These are phyloP conservation scores for Proterorhinus semilunaris DNA, from an alignment of 2,113 vertebrate genomes.

Conservation along the genomic window DNA sequence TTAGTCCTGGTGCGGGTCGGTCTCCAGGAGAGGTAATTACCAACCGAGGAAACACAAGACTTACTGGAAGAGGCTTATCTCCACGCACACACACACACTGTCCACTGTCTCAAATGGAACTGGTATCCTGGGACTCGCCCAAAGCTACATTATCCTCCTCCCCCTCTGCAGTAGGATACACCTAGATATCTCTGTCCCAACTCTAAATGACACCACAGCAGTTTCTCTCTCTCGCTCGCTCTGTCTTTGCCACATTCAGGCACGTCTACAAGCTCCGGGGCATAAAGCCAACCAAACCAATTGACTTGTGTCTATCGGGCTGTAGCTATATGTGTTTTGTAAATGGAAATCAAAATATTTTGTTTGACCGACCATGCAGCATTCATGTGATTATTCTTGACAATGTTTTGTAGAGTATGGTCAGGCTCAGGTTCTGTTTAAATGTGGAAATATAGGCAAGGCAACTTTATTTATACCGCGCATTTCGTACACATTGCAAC, in stretches of 20 bases:
- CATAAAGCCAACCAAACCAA: not conserved
- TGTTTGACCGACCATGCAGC: not conserved
- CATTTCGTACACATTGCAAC: no score
- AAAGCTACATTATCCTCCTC: conserved; percentile 16
- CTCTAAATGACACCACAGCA: not conserved
- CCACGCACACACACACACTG: conserved; percentile 42
- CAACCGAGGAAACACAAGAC: conserved; percentile 48
- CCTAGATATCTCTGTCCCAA: conserved; percentile 11
- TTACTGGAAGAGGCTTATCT: conserved; percentile 62
- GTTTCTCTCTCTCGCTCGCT: not conserved
- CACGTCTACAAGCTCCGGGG: not conserved
- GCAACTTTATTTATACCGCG: no score
- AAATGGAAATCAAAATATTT: no score
- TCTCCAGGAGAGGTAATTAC: conserved; percentile 65
- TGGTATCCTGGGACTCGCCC: conserved; percentile 32
- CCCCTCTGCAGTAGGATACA: not conserved
- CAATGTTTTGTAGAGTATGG: no score
- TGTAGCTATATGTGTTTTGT: no score
- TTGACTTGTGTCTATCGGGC: no score
- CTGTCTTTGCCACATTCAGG: not conserved
- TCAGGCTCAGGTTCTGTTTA: no score
- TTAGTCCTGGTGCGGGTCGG: conserved; percentile 46
- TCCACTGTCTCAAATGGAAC: conserved; percentile 50
- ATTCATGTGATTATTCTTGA: not conserved
- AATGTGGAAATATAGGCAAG: no score